Base-by-base conservation (phyloP, 2,797 vertebrate species). In the Corythornis leucogaster region DNA sequence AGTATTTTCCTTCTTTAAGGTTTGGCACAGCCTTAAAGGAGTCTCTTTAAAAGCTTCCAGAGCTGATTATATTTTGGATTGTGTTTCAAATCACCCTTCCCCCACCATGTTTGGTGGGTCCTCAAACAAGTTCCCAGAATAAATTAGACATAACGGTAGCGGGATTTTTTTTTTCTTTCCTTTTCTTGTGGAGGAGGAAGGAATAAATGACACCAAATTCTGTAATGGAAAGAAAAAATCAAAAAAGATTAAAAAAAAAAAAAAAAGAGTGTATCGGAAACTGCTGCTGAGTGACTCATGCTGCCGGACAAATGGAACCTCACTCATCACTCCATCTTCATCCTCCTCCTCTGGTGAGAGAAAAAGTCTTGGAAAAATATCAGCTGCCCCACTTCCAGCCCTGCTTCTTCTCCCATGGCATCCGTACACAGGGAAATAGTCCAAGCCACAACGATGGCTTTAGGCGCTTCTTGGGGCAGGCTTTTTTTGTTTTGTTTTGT, bases 361-460 rank as follows among this genome's bases (percentile, higher is more conserved):
- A 96, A 90, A 93, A 92, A 92, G 58, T 94, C 95, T 95, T 97
- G 94, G 95, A 97, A 95, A 97, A 92, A 93, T 83, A 96, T 96
- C 95, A 96, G 91, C 73, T 61, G 63, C 21, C 63, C 20, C 42
- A 11, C 42, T 64, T 67, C 84, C 66, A 6, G 0, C 80, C 59
- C 75, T 19, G 30, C 82, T 87, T 28, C 73, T 84, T 86, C 87
- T 92, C 80, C 66, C 16, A 33, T 95, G 96, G 97, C 96, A 97
- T 97, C 96, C 73, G 68, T 92, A 97, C 94, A 85, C 95, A 87
- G 91, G 97, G 95, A 97, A 91, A 40, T 5, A 48, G 92, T 97
- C 97, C 97, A 97, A 97, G 88, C 97, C 97, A 95, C 97, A 95
- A 92, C 2, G 53, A 94, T 95, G 96, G 95, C 90, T 97, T 95